Evolutionary conservation across 2,113 vertebrate genomes (phyloP).

Genomic region (Clupea harengus): DNA sequence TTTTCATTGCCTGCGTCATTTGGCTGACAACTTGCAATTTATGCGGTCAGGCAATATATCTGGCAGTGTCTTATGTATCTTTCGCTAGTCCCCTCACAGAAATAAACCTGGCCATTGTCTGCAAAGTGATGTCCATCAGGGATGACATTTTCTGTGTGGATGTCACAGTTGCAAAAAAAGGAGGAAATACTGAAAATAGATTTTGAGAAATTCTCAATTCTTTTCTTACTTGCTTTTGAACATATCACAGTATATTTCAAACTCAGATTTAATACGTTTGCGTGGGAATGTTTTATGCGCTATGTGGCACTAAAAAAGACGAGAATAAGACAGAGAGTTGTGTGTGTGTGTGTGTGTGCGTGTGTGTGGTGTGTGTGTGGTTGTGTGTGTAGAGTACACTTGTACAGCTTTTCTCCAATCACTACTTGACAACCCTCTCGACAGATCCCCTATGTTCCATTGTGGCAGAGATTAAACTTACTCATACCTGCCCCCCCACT

Average conservation of each 20-base stretch:
- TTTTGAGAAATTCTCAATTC: background rate
- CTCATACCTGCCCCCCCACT: constrained; percentile 3
- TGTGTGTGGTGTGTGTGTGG: background rate
- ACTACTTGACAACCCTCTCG: background rate
- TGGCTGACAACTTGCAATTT: background rate
- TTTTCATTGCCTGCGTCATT: background rate
- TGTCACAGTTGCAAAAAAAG: background rate
- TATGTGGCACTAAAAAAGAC: background rate
- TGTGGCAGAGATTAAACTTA: constrained; percentile 13
- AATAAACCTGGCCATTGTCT: background rate
- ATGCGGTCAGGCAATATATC: background rate
- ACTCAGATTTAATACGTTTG: background rate
- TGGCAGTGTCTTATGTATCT: background rate
- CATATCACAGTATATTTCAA: background rate
- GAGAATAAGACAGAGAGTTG: background rate
- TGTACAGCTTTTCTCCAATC: background rate
- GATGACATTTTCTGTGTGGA: background rate
- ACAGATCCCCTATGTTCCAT: background rate
- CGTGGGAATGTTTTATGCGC: background rate
- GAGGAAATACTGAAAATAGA: background rate
- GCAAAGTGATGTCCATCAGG: background rate
- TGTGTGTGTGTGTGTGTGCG: background rate
- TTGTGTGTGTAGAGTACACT: background rate
- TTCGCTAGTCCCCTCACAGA: background rate
- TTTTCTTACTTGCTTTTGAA: background rate